These are phyloP conservation scores for Ligdia adustata DNA, from an alignment of 2,888 invertebrate species.

Conservation along the genomic window DNA sequence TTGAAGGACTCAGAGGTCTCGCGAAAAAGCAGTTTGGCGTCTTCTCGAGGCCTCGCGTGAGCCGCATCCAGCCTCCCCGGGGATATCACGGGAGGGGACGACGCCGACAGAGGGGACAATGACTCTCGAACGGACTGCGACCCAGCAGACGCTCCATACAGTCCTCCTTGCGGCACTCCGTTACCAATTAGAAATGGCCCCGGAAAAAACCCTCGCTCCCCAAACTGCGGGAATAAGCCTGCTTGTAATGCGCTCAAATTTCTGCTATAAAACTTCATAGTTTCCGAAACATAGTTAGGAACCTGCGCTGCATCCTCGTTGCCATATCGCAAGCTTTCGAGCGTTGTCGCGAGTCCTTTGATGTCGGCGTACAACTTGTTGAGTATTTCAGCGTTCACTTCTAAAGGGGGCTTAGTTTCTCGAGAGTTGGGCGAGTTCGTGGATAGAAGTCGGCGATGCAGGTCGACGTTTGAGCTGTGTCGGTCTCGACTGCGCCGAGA, in stretches of 20 bases:
- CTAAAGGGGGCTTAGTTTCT: slow-evolving; percentile 80
- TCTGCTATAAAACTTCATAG: slow-evolving; percentile 80
- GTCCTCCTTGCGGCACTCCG: slow-evolving; percentile 63
- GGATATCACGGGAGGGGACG: slow-evolving; percentile 76
- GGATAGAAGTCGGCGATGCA: slow-evolving; percentile 79
- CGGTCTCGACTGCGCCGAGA: slow-evolving; percentile 88
- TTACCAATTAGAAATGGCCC: slow-evolving; percentile 74
- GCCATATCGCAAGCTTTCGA: slow-evolving; percentile 86
- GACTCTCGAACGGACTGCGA: slow-evolving; percentile 74
- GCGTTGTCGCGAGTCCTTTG: slow-evolving; percentile 83
- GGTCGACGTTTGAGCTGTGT: slow-evolving; percentile 84
- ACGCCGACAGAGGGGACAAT: slow-evolving; percentile 75
- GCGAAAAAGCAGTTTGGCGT: slow-evolving; percentile 81
- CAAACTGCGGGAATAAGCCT: slow-evolving; percentile 71
- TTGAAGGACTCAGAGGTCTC: slow-evolving; percentile 80
- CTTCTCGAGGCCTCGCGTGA: slow-evolving; percentile 71
- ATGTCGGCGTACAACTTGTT: slow-evolving; percentile 92
- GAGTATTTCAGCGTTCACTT: slow-evolving; percentile 91
- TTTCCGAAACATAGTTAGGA: slow-evolving; percentile 76
- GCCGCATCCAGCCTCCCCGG: slow-evolving; percentile 76
- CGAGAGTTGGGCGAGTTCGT: slow-evolving; percentile 78
- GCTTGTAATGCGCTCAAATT: slow-evolving; percentile 73
- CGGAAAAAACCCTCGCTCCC: slow-evolving; percentile 73
- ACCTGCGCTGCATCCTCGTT: slow-evolving; percentile 71
- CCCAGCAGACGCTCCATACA: slow-evolving; percentile 70